Evolutionary conservation across 2,113 vertebrate genomes (phyloP), one percentile per base, ranked within the genome.

Genomic region (Brachyistius frenatus): DNA sequence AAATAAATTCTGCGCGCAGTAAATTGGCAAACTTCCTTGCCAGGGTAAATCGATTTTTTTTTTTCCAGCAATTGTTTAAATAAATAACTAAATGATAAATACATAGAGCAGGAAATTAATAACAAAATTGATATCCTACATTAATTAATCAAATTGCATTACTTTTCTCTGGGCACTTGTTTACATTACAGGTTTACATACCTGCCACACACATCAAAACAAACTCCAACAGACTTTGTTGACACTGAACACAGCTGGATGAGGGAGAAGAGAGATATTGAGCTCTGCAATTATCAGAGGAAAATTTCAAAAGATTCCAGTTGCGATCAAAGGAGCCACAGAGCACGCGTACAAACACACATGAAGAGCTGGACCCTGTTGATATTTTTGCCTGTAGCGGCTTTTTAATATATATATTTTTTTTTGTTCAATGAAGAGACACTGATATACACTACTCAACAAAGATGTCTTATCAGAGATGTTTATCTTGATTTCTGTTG

Each of bases 151-250:
- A 5, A 47, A 60, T 50, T 33, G 37, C 52, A 4, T 31, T 4
- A 31, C 5, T 55, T 58, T 69, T 47, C 11, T 39, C 31, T 0
- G 8, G n/a, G 39, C 30, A 95, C 7, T 67, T 50, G 46, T 93
- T 61, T 94, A 23, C 23, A 23, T 23, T 23, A 23, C 23, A 23
- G 23, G 23, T 23, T 23, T 23, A 23, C 23, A 23, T 23, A 23
- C 23, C 94, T 95, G 95, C 94, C 94, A 95, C 95, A 94, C 95
- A 96, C 95, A 96, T 95, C 92, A 96, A 96, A 96, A 96, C 95
- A 97, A 96, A 94, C 96, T 95, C 96, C 93, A 95, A 95, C 94
- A 58, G 35, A 64, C 36, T 49, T 94, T 94, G 93, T 93, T 94
- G 94, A 93, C 93, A 94, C 95, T 93, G 93, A 93, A 94, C 93